A percentile compares a stretch with the other conserved stretches of the same genome.
Evolutionary conservation across 2,113 vertebrate species (phyloP).

Genomic region (Macquaria australasica): DNA sequence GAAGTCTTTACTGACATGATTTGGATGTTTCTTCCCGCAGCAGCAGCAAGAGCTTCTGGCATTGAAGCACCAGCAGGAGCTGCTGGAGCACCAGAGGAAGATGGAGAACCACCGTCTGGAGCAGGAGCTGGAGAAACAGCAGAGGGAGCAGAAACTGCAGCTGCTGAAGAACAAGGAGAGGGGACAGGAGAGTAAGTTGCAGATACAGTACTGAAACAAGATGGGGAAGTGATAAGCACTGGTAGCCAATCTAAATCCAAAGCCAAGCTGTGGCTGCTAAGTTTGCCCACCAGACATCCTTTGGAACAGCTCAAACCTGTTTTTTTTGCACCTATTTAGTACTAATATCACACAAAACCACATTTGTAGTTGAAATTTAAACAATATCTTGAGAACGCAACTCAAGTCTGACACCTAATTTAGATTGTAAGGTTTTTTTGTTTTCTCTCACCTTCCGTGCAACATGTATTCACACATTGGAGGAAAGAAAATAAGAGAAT

Average conservation of each 20-base stretch:
- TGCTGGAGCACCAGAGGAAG: conserved; percentile 97
- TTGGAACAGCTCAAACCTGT: not conserved
- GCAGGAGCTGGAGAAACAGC: conserved; percentile 97
- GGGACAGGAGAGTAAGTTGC: conserved; percentile 93
- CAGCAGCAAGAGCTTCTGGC: conserved; percentile 98
- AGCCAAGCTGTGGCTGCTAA: not conserved
- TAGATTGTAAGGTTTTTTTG: not conserved
- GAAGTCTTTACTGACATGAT: conserved; percentile 1
- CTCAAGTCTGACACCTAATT: not conserved
- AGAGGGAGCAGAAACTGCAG: conserved; percentile 95
- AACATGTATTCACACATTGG: not conserved
- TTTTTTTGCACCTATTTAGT: not conserved
- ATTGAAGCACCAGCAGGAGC: conserved; percentile 97
- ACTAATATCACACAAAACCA: not conserved
- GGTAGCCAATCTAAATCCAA: not conserved
- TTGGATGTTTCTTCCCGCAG: conserved; percentile 75
- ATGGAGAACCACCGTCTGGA: conserved; percentile 96
- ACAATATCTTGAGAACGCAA: not conserved
- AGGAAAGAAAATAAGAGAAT: not conserved
- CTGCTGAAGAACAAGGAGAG: conserved; percentile 99
- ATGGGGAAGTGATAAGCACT: not conserved
- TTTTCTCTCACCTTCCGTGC: not conserved
- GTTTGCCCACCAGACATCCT: not conserved
- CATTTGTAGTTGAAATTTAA: not conserved
- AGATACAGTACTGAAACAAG: not conserved